Percentiles rank a stretch among this genome's conserved stretches.
Conservation (phyloP, 53 echinoderm and acorn worm species). For the Astropecten irregularis region DNA sequence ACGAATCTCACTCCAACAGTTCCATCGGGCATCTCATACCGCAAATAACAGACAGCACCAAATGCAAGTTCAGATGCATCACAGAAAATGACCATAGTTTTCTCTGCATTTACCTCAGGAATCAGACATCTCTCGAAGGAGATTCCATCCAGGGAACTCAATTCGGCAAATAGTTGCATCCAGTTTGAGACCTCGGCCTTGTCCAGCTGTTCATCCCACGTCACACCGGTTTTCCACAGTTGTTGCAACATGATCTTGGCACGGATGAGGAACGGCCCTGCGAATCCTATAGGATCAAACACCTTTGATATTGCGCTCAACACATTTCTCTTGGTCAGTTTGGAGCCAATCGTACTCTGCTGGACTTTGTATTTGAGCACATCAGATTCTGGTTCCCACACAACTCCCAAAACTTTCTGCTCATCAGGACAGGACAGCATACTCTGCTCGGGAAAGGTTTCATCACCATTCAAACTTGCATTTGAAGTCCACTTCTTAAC, state of each 20-base stretch:
- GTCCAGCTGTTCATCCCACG: slow-evolving; percentile 60
- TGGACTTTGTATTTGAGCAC: slow-evolving; percentile 52
- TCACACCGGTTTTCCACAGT: slow-evolving; percentile 43
- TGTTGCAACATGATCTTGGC: slow-evolving; percentile 52
- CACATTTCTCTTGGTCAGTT: slow-evolving; percentile 57
- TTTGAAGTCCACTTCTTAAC: slow-evolving; percentile 51
- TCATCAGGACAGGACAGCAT: slow-evolving; percentile 4
- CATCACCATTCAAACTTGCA: slow-evolving; percentile 1
- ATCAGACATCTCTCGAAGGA: slow-evolving; percentile 12
- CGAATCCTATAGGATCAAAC: slow-evolving; percentile 67
- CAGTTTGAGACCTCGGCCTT: neutral
- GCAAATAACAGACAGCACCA: slow-evolving; percentile 52
- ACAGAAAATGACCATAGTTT: slow-evolving; percentile 46
- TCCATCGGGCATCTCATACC: slow-evolving; percentile 34
- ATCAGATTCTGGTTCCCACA: slow-evolving; percentile 55
- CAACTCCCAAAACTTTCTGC: slow-evolving; percentile 68
- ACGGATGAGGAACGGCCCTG: slow-evolving; percentile 45
- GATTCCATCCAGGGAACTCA: slow-evolving; percentile 42
- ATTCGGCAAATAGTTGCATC: slow-evolving; percentile 41
- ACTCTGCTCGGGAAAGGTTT: neutral
- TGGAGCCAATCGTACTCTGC: neutral
- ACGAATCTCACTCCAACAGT: slow-evolving; percentile 26
- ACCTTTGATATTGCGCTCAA: slow-evolving; percentile 22
- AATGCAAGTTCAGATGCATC: slow-evolving; percentile 69
- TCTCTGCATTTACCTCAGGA: slow-evolving; percentile 23